Evolutionary conservation across 1,140 invertebrate genomes (phyloP).

Genomic region (Sarcophaga peregrina): DNA sequence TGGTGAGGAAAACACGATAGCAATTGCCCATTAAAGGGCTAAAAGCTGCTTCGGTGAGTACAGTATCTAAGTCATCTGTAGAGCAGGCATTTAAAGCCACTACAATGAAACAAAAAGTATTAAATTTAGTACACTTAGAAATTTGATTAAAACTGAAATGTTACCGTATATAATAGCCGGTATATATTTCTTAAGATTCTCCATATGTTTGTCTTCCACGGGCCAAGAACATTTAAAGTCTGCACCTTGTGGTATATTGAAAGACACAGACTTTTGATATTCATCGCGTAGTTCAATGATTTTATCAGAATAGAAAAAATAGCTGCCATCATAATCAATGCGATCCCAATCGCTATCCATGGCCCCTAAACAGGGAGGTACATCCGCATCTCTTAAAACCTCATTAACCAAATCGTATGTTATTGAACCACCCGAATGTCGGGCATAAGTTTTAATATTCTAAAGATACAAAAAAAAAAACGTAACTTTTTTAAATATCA

Average conservation of each 20-base stretch:
- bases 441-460: constrained; percentile 63
- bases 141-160: not conserved
- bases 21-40: constrained; percentile 59
- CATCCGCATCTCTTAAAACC: constrained; percentile 61
- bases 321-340: constrained; percentile 63
- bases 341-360: constrained; percentile 64
- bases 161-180: constrained; percentile 55
- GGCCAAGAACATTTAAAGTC: constrained; percentile 56
- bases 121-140: not conserved
- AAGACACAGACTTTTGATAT: constrained; percentile 57
- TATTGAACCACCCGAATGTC: constrained; percentile 61
- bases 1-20: constrained; percentile 56
- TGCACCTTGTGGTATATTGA: constrained; percentile 48
- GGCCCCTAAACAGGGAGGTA: constrained; percentile 61
- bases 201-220: constrained; percentile 56
- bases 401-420: constrained; percentile 65
- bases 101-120: not conserved
- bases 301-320: constrained; percentile 61
- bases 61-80: constrained; percentile 48
- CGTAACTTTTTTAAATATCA: constrained; percentile 7
- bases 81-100: constrained; percentile 54
- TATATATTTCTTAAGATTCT: constrained; percentile 54
- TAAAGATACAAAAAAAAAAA: constrained; percentile 28
- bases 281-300: constrained; percentile 62
- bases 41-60: constrained; percentile 51